Conservation (phyloP, 2,113 vertebrate genomes). For the Pelusios castaneus region DNA sequence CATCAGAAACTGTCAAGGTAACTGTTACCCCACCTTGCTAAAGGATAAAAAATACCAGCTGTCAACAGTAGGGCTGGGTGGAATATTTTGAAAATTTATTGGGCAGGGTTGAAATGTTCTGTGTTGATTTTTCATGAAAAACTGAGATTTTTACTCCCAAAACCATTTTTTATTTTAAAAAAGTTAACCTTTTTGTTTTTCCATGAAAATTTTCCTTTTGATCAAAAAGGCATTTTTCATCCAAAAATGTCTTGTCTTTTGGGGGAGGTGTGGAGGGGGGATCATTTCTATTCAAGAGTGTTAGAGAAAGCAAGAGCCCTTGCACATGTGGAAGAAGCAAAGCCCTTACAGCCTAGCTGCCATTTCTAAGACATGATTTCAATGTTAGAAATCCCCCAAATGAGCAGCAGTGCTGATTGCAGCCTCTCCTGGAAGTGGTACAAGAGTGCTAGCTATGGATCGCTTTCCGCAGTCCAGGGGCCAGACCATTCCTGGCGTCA, state of each 20-base stretch:
- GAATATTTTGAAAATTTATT: background rate
- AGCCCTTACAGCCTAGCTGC: background rate
- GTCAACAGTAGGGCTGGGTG: background rate
- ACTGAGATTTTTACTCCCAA: background rate
- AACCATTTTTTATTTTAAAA: background rate
- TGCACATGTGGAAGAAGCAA: background rate
- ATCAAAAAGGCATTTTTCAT: background rate
- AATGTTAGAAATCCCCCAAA: background rate
- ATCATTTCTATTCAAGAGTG: background rate
- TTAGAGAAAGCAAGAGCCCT: background rate
- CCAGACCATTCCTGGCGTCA: background rate
- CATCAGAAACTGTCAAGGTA: background rate
- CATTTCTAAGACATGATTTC: background rate
- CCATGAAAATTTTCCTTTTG: background rate
- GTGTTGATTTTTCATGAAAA: background rate
- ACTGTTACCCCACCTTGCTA: background rate
- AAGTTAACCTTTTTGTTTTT: background rate
- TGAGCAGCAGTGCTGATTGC: background rate
- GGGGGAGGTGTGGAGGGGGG: too few relatives aligned
- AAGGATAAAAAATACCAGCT: background rate
- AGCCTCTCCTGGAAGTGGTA: background rate
- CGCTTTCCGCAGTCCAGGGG: background rate
- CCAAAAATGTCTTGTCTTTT: background rate
- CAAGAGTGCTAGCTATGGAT: background rate
- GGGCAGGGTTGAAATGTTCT: background rate